Conservation (phyloP, 2,888 invertebrate species). For the Meta bourneti region DNA sequence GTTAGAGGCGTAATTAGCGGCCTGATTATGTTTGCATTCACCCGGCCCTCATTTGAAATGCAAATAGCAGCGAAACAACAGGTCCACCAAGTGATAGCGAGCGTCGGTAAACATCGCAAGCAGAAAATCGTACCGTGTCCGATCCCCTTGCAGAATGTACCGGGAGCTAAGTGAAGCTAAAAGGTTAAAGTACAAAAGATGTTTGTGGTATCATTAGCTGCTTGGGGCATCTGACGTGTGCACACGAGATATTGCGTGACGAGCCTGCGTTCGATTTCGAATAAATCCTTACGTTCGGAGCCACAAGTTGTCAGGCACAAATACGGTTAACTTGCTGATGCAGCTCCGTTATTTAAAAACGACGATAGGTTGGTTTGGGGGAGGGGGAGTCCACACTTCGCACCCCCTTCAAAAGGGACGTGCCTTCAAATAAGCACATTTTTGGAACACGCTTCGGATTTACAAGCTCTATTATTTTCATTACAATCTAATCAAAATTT, state of each 20-base stretch:
- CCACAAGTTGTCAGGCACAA: background rate
- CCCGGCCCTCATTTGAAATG: conserved; percentile 50
- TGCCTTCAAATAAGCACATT: too few relatives aligned
- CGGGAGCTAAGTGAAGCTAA: background rate
- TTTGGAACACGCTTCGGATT: too few relatives aligned
- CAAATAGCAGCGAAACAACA: conserved; percentile 17
- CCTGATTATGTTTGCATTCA: conserved; percentile 17
- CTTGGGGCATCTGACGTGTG: background rate
- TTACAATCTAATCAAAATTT: too few relatives aligned
- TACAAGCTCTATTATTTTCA: too few relatives aligned
- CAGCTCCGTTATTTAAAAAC: too few relatives aligned
- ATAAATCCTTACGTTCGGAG: background rate
- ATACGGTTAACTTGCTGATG: too few relatives aligned
- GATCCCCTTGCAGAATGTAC: background rate
- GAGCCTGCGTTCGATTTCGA: background rate
- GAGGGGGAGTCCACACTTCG: too few relatives aligned
- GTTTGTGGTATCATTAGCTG: background rate
- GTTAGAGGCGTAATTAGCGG: conserved; percentile 27
- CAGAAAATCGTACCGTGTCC: too few relatives aligned
- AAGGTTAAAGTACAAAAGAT: background rate
- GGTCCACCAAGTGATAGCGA: background rate
- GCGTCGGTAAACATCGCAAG: background rate
- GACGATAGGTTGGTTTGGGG: too few relatives aligned
- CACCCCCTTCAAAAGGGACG: too few relatives aligned
- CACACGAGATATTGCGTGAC: background rate